phyloP scores from a whole-genome alignment of 1,140 invertebrate genomes.

The Sinonovacula constricta region DNA sequence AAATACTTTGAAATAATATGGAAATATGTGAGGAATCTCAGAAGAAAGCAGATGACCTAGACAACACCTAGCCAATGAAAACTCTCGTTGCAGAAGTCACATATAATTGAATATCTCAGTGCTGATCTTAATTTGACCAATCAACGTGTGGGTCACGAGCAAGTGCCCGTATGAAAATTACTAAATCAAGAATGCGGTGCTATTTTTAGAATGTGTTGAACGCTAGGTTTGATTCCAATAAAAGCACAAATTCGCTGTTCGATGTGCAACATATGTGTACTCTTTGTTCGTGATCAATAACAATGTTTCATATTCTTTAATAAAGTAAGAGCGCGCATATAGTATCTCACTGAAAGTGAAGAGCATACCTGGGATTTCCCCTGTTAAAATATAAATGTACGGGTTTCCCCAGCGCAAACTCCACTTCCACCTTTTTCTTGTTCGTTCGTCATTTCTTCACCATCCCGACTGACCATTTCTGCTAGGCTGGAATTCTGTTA shows the following conservation, averaged over 20 bases:
- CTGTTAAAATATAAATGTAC: not conserved
- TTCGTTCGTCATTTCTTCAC: too few relatives aligned
- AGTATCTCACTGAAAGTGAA: too few relatives aligned
- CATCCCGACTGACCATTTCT: too few relatives aligned
- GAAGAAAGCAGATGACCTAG: not conserved
- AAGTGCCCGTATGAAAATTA: constrained; percentile 53
- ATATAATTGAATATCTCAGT: constrained; percentile 52
- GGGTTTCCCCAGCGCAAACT: not conserved
- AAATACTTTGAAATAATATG: not conserved
- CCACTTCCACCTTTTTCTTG: too few relatives aligned
- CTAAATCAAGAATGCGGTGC: constrained; percentile 32
- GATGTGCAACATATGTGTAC: not conserved
- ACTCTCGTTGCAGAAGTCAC: constrained; percentile 1
- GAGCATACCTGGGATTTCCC: not conserved
- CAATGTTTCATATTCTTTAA: too few relatives aligned
- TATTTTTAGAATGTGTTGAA: constrained; percentile 29
- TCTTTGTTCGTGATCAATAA: too few relatives aligned
- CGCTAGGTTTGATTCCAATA: not conserved
- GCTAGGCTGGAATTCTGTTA: too few relatives aligned
- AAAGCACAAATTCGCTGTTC: not conserved
- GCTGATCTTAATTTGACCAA: constrained; percentile 47
- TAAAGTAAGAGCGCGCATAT: too few relatives aligned
- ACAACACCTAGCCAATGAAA: constrained; percentile 29
- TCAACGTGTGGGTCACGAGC: constrained; percentile 48
- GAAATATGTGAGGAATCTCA: not conserved